Percentiles rank a stretch among this genome's conserved stretches.
These are phyloP conservation scores for Chloroceryle aenea DNA, from an alignment of 2,113 vertebrate genomes.

Conservation along the genomic window DNA sequence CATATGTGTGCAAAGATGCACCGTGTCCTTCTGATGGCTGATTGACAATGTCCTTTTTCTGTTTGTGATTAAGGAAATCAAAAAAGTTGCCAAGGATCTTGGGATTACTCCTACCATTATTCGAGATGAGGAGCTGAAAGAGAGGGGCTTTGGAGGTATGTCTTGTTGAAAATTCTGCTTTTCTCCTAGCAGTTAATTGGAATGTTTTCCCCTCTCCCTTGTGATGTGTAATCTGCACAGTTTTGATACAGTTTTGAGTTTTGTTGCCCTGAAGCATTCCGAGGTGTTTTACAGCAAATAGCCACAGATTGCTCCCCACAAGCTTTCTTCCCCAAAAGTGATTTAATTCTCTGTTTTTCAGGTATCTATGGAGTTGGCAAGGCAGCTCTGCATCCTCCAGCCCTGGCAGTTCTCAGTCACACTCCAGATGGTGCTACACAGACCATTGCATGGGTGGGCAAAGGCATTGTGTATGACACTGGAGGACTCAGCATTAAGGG, in stretches of 20 bases:
- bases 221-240: neutral
- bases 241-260: neutral
- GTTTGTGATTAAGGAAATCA: constrained; percentile 87
- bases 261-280: neutral
- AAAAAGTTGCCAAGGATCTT: constrained; percentile 87
- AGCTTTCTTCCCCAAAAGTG: neutral
- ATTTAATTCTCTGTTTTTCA: constrained; percentile 40
- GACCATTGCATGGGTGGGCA: constrained; percentile 98
- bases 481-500: constrained; percentile 99
- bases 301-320: neutral
- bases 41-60: constrained; percentile 29
- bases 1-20: neutral
- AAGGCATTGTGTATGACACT: constrained; percentile 98
- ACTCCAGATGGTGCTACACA: constrained; percentile 93
- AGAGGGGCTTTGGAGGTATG: constrained; percentile 94
- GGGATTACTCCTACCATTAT: constrained; percentile 89
- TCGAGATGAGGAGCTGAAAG: constrained; percentile 90
- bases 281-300: neutral
- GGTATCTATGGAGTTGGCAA: constrained; percentile 98
- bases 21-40: neutral
- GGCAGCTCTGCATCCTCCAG: constrained; percentile 90
- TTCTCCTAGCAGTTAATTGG: neutral
- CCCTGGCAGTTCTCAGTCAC: constrained; percentile 92
- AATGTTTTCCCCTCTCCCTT: neutral
- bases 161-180: neutral